Base-by-base conservation (phyloP, 2,113 vertebrate genomes). In the Anoura caudifer region DNA sequence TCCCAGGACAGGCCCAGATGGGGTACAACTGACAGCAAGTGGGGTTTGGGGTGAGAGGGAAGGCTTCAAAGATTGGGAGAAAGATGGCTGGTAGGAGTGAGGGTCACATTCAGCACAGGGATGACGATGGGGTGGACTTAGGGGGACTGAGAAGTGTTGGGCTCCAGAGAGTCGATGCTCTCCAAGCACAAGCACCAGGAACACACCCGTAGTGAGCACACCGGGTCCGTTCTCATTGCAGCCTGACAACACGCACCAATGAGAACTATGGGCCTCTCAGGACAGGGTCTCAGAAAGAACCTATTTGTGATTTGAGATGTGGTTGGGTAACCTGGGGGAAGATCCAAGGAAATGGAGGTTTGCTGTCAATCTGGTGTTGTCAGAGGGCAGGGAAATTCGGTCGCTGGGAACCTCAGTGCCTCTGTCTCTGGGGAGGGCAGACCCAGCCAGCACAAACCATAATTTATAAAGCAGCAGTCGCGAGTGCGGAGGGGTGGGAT, bases 1-100 rank as follows among this genome's bases (percentile, higher is more conserved):
- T 6, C 28, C 19, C 89, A 50, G 38, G 20, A 47, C 9, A 2
- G 0, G 2, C 10, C 0, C 20, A 77, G 45, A 1, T 22, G 6
- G 33, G 28, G 22, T 52, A 43, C 28, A 22, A 43, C 19, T 45
- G 50, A 67, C 54, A 43, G 4, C 1, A 3, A 73, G 4, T 36
- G 22, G 6, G 13, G 41, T 80, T 52, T 41, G 17, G 54, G 36
- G 28, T 56, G 15, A 67, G 20, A 43, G 45, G 16, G 47, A 87
- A 73, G 45, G 41, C 41, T 79, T 59, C 59, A 63, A 41, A 69
- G 72, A 52, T 43, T 24, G 47, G 8, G 24, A 45, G 69, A 56
- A 33, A 85, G 24, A 1, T 10, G 28, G 11, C 4, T 33, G 11
- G 5, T 1, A 8, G 50, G 36, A 24, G 33, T 2, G 12, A 59